These are phyloP conservation scores for Philotrypesis tridentata DNA, from an alignment of 1,140 invertebrate genomes.

Conservation along the genomic window DNA sequence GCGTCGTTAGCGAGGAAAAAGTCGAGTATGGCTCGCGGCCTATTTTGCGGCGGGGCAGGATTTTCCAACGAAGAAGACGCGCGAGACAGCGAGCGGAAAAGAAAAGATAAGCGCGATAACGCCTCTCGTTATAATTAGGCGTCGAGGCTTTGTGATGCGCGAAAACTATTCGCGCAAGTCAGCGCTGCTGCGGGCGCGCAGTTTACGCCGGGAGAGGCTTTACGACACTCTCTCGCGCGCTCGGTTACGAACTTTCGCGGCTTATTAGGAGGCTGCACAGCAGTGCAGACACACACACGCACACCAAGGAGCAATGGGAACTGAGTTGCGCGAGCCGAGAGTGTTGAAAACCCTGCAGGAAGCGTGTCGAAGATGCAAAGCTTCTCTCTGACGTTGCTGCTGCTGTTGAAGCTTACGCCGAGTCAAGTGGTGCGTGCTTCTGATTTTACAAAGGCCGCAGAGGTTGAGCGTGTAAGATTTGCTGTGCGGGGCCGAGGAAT, in stretches of 20 bases:
- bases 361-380: background rate
- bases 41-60: background rate
- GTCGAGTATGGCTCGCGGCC: background rate
- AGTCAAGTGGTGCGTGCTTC: background rate
- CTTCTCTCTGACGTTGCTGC: too few species aligned
- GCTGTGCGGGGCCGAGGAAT: too few species aligned
- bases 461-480: too few species aligned
- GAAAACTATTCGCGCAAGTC: constrained; percentile 11
- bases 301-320: background rate
- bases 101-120: constrained; percentile 39
- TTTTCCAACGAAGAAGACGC: background rate
- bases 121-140: constrained; percentile 17
- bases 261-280: background rate
- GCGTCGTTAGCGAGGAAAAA: background rate
- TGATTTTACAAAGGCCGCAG: background rate
- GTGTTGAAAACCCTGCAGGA: too few species aligned
- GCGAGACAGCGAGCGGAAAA: constrained; percentile 6
- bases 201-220: background rate
- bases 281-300: too few species aligned
- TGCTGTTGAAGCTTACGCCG: background rate
- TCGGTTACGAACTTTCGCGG: background rate
- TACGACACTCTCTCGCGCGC: background rate
- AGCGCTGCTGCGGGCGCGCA: background rate
- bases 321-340: background rate
- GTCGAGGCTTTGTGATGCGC: background rate